Evolutionary conservation across 2,113 vertebrate genomes (phyloP).

Genomic region (Morphnarchus princeps): DNA sequence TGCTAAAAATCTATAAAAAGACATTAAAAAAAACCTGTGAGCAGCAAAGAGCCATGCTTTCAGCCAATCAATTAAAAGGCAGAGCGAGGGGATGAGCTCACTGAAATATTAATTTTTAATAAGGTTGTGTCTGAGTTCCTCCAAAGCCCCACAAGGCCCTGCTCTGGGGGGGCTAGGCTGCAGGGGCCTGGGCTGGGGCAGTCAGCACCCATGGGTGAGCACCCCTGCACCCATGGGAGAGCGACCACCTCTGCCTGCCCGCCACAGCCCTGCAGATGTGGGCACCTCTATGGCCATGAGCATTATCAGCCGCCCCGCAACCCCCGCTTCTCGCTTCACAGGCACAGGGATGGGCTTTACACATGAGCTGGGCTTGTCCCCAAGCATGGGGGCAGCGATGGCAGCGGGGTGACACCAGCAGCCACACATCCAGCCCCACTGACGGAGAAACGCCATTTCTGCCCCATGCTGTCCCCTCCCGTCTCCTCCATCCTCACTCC

Average conservation of each 20-base stretch:
- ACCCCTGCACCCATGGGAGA: background rate
- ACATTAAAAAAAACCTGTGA: background rate
- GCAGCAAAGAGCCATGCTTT: conserved; percentile 54
- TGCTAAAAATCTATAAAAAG: too few relatives aligned
- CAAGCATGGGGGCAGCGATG: background rate
- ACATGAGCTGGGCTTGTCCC: background rate
- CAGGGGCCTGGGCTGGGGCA: background rate
- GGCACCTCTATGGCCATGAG: background rate
- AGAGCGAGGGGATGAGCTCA: conserved; percentile 67
- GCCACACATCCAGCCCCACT: background rate
- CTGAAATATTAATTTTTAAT: conserved; percentile 77
- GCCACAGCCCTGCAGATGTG: background rate
- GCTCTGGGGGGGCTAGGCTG: background rate
- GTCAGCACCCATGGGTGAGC: background rate
- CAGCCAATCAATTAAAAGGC: conserved; percentile 78
- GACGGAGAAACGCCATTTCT: fast-evolving
- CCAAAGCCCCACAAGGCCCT: background rate
- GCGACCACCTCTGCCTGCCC: background rate
- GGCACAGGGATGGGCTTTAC: background rate
- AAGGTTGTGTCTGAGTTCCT: conserved; percentile 50
- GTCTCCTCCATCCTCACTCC: fast-evolving
- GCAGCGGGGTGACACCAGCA: background rate
- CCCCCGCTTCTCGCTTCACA: fast-evolving
- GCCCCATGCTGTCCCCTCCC: fast-evolving
- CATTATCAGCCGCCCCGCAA: background rate